Percentiles rank a stretch among this genome's conserved stretches.
These are phyloP conservation scores for Chascanopsetta lugubris DNA, from an alignment of 2,113 vertebrate species.

Conservation along the genomic window DNA sequence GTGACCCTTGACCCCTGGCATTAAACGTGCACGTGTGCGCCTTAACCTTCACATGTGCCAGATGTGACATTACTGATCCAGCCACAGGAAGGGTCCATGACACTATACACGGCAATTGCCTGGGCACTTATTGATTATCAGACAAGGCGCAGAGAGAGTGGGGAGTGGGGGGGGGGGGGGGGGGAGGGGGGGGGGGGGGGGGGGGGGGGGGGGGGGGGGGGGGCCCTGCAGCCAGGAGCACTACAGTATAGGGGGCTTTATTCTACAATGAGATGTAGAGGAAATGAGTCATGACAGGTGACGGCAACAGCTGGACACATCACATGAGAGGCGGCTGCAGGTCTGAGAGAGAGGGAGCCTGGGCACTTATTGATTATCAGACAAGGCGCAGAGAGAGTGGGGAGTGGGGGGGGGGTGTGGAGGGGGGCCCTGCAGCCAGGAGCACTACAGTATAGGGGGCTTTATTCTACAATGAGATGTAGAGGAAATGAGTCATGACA, in stretches of 20 bases:
- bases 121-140: conserved; percentile 57
- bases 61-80: conserved; percentile 54
- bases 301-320: conserved; percentile 3
- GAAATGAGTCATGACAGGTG: conserved; percentile 19
- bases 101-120: conserved; percentile 44
- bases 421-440: neutral
- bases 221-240: neutral
- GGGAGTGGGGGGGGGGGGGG: too few species aligned
- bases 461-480: conserved; percentile 2
- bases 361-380: too few species aligned
- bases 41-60: conserved; percentile 39
- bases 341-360: conserved; percentile 8
- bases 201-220: too few species aligned
- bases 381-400: too few species aligned
- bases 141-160: conserved; percentile 18
- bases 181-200: too few species aligned
- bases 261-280: conserved; percentile 1
- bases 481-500: conserved; percentile 6
- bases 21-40: conserved; percentile 5
- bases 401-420: too few species aligned
- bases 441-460: conserved; percentile 2
- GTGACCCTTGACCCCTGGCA: conserved; percentile 52
- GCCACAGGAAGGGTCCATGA: conserved; percentile 40
- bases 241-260: neutral
- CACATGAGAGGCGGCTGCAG: conserved; percentile 17